A percentile compares a stretch with the other conserved stretches of the same genome.
These are phyloP conservation scores for Chironomus striatipennis DNA, from an alignment of 1,140 invertebrate species.

Conservation along the genomic window DNA sequence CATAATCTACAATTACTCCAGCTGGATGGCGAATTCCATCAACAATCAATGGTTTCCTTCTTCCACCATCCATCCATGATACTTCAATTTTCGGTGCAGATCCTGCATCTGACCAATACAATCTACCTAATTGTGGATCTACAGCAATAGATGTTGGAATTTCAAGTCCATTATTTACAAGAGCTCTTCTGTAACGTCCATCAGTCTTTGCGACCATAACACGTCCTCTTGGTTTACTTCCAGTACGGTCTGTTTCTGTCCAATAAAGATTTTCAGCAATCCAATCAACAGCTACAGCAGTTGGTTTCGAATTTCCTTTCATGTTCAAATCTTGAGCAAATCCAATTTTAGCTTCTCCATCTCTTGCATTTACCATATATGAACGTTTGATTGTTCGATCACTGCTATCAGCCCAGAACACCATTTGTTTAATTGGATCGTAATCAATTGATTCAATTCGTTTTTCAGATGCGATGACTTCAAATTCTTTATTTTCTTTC, in stretches of 20 bases:
- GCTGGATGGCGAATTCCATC: constrained; percentile 74
- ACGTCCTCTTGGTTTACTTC: constrained; percentile 59
- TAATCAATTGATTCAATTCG: constrained; percentile 84
- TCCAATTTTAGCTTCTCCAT: constrained; percentile 68
- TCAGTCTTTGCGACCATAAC: constrained; percentile 84
- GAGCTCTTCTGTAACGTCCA: constrained; percentile 74
- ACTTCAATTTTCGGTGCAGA: constrained; percentile 77
- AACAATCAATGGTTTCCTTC: constrained; percentile 67
- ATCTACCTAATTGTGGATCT: constrained; percentile 73
- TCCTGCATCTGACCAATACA: constrained; percentile 87
- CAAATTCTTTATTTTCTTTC: constrained; percentile 56
- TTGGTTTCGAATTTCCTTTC: constrained; percentile 71
- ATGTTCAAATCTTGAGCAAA: constrained; percentile 81
- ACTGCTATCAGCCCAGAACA: constrained; percentile 90
- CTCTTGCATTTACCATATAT: constrained; percentile 71
- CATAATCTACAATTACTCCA: constrained; percentile 82
- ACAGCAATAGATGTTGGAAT: constrained; percentile 78
- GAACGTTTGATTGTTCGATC: constrained; percentile 86
- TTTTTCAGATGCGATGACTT: constrained; percentile 73
- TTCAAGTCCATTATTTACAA: constrained; percentile 63
- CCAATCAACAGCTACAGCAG: constrained; percentile 83
- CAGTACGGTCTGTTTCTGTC: constrained; percentile 75
- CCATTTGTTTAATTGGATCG: constrained; percentile 66
- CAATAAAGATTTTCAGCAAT: constrained; percentile 88
- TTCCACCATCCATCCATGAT: constrained; percentile 92